Percentiles rank a stretch among this genome's conserved stretches.
These are phyloP conservation scores for Yasuhikotakia modesta DNA, from an alignment of 2,797 vertebrate genomes.

Conservation along the genomic window DNA sequence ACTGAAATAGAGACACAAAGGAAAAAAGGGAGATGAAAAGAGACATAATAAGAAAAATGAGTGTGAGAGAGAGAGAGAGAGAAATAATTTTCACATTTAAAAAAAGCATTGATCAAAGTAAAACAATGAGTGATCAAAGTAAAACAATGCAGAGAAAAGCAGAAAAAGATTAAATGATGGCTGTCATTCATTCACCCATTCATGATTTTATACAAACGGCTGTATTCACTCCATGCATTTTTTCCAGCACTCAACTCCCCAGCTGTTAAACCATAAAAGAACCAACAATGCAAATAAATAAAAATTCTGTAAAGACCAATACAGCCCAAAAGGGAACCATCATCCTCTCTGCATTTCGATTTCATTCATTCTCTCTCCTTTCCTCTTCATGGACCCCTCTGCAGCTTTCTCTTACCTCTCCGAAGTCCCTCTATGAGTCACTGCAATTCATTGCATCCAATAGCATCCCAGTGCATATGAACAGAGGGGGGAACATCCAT, in stretches of 20 bases:
- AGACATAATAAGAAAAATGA: background rate
- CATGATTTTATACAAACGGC: conserved; percentile 33
- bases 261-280: conserved; percentile 47
- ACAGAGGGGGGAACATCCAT: conserved; percentile 52
- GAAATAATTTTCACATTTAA: background rate
- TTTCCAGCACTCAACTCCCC: conserved; percentile 3
- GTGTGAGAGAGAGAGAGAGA: background rate
- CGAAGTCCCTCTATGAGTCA: conserved; percentile 71
- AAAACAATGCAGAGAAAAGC: background rate
- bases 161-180: background rate
- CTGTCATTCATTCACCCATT: conserved; percentile 24
- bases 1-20: background rate
- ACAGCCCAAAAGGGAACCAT: conserved; percentile 51
- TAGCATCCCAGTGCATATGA: conserved; percentile 64
- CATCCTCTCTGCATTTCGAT: conserved; percentile 25
- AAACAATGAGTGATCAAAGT: conserved; percentile 5
- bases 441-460: conserved; percentile 69
- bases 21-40: conserved; percentile 1
- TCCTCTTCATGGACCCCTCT: conserved; percentile 43
- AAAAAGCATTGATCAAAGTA: no score
- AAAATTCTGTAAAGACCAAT: conserved; percentile 38
- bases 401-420: conserved; percentile 72
- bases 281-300: background rate
- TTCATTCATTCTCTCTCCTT: conserved; percentile 48
- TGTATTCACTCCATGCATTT: conserved; percentile 17